These are phyloP conservation scores for Sisyra terminalis DNA, from an alignment of 2,888 invertebrate genomes.

Conservation along the genomic window DNA sequence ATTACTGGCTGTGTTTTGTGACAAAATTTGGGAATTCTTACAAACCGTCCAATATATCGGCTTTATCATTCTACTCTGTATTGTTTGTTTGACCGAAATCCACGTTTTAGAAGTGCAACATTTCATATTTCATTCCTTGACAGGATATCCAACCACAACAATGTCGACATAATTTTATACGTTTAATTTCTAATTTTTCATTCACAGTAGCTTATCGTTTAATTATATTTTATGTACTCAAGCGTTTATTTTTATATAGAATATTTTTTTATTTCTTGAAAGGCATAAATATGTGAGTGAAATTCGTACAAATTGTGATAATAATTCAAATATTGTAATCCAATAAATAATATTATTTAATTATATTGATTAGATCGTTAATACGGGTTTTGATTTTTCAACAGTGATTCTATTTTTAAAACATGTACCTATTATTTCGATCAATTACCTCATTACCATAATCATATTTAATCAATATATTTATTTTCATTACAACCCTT, in stretches of 20 bases:
- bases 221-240: neutral
- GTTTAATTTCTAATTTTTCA: neutral
- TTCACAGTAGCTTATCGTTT: neutral
- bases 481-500: too few species aligned
- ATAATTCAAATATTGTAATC: neutral
- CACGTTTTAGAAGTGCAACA: conserved; percentile 44
- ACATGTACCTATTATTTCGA: neutral
- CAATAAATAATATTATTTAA: neutral
- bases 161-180: conserved; percentile 4
- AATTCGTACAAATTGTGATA: conserved; percentile 3
- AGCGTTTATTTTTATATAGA: neutral
- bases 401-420: too few species aligned
- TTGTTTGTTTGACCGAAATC: conserved; percentile 54
- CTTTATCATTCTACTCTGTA: conserved; percentile 46
- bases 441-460: too few species aligned
- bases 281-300: conserved; percentile 1
- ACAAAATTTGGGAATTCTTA: conserved; percentile 65
- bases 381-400: neutral
- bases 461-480: too few species aligned
- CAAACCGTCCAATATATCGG: conserved; percentile 52
- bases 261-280: neutral
- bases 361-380: neutral
- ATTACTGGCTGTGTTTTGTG: conserved; percentile 62
- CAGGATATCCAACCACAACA: conserved; percentile 20
- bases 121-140: conserved; percentile 32